These are phyloP conservation scores for Podarcis raffonei DNA, from an alignment of 2,113 vertebrate genomes.

Conservation along the genomic window DNA sequence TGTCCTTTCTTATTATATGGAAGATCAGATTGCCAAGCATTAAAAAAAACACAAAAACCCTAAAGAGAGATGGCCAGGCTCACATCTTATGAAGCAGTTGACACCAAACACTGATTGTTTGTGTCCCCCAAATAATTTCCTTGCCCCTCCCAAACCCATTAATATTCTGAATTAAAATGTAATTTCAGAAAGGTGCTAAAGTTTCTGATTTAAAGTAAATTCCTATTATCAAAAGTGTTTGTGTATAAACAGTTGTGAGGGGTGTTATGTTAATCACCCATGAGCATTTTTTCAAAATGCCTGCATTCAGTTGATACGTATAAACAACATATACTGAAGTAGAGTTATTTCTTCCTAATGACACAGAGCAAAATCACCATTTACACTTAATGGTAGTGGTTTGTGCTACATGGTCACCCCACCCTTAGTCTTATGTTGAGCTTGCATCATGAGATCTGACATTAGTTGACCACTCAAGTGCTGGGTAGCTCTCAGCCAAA, in stretches of 20 bases:
- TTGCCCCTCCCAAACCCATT: not conserved
- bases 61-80: constrained; percentile 12
- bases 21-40: constrained; percentile 45
- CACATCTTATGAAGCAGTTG: constrained; percentile 5
- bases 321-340: not conserved
- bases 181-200: not conserved
- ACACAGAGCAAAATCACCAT: not conserved
- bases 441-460: not conserved
- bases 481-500: not conserved
- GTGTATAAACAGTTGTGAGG: not conserved
- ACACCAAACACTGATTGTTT: not conserved
- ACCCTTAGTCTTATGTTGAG: not conserved
- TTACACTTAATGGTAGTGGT: not conserved
- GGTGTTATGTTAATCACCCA: not conserved
- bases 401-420: not conserved
- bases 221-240: not conserved
- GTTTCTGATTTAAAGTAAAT: not conserved
- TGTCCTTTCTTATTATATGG: constrained; percentile 47
- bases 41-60: constrained; percentile 28
- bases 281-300: not conserved
- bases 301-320: not conserved
- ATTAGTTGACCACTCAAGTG: not conserved
- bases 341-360: not conserved
- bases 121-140: not conserved
- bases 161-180: not conserved